Percentiles rank a stretch among this genome's conserved stretches.
Conservation (phyloP, 1,140 invertebrate genomes). For the Bombus superbus region DNA sequence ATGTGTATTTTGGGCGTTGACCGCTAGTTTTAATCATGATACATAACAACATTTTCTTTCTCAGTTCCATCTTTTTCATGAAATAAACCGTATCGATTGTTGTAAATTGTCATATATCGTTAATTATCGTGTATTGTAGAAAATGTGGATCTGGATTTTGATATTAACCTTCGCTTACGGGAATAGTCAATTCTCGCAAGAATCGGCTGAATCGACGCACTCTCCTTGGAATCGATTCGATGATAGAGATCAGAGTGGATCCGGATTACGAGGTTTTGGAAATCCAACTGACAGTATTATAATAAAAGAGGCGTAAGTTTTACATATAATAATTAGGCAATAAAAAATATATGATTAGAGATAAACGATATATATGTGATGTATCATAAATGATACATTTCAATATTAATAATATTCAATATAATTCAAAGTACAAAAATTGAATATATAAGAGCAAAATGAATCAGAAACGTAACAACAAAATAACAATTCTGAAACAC, state of each 20-base stretch:
- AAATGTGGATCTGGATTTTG: constrained; percentile 68
- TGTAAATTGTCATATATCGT: background rate
- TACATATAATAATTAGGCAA: background rate
- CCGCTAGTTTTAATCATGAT: constrained; percentile 10
- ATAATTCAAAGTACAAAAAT: background rate
- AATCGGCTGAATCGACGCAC: constrained; percentile 63
- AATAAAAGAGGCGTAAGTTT: constrained; percentile 85
- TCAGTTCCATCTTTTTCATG: background rate
- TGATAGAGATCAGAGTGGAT: constrained; percentile 55
- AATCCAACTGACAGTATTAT: constrained; percentile 81
- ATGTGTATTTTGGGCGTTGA: constrained; percentile 54
- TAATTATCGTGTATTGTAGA: constrained; percentile 36
- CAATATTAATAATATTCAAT: background rate
- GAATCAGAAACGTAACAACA: background rate
- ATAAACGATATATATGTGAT: too few relatives aligned
- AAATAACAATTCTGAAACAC: background rate
- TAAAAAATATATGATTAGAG: background rate
- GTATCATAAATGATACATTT: background rate
- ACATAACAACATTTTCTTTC: background rate
- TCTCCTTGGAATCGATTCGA: constrained; percentile 71
- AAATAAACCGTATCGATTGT: background rate
- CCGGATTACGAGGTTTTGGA: constrained; percentile 46
- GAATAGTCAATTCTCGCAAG: constrained; percentile 59
- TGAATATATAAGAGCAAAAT: background rate
- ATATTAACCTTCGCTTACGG: constrained; percentile 58